Conservation (phyloP, 2,113 vertebrate species). For the Erythrolamprus reginae region DNA sequence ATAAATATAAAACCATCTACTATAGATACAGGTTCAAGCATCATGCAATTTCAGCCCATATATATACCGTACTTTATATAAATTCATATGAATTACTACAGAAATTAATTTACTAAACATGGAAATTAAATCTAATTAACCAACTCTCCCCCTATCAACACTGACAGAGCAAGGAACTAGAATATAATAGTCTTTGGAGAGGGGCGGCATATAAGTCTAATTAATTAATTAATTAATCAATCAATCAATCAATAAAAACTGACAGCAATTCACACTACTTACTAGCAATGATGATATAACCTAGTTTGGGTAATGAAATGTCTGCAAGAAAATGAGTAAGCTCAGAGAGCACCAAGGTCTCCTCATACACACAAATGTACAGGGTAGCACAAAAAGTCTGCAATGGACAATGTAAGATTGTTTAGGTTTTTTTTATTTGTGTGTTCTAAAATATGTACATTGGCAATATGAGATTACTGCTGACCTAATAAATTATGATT, state of each 20-base stretch:
- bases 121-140: neutral
- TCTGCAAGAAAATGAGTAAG: no score
- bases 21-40: neutral
- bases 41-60: neutral
- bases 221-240: no score
- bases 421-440: neutral
- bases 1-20: neutral
- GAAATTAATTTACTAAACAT: neutral
- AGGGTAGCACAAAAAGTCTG: neutral
- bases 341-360: no score
- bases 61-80: neutral
- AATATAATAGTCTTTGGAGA: no score
- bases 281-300: no score
- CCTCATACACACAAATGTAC: neutral
- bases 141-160: neutral
- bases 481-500: neutral
- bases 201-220: no score
- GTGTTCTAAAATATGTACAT: neutral
- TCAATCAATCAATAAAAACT: no score
- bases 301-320: no score
- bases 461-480: conserved; percentile 21
- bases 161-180: neutral
- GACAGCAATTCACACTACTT: no score
- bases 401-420: neutral
- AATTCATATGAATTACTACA: neutral